Base-by-base conservation (phyloP, 2,888 invertebrate species). In the Agelastica alni region DNA sequence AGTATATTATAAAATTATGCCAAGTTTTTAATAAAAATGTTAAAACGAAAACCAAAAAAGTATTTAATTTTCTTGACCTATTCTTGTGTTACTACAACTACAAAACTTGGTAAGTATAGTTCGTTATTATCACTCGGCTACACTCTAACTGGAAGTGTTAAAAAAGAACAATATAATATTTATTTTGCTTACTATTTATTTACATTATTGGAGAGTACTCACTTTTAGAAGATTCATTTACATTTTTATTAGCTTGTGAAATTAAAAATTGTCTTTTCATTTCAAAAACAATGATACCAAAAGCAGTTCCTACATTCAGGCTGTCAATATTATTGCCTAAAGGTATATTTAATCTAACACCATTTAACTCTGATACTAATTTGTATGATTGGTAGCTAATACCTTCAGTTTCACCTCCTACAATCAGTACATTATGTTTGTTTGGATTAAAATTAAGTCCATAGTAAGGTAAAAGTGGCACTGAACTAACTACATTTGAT, bases 341-440 rank as follows among this genome's bases (percentile, higher is more conserved):
- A 0, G 96, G 95, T 61, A 96, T 87, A 73, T 89, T 85, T 20
- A 96, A 71, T 61, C 89, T 81, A 18, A 83, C 72, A 6, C 89
- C 88, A 48, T 82, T 79, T 54, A 75, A 78, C 22, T 76, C 72
- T 20, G 77, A 72, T n/a, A 85, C 83, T 56, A 90, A 79, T 61
- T 84, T 76, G 68, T 86, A 86, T 3, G 90, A 87, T 17, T 87
- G 82, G 13, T 80, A 72, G 77, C 91, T 91, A n/a, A 96, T 79
- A 0, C 96, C 93, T 73, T 88, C 84, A 4, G 93, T 93, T 78
- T 96, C 96, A 5, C 95, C 95, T 9, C 95, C 93, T 62, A 96
- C 80, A 26, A 96, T 81, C 3, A 96, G 73, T 20, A 88, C 82
- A 18, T 85, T 80, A 61, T 85, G 81, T 17, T 79, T 74, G 41